These are phyloP conservation scores for Achlya flavicornis DNA, from an alignment of 2,888 invertebrate genomes.

Conservation along the genomic window DNA sequence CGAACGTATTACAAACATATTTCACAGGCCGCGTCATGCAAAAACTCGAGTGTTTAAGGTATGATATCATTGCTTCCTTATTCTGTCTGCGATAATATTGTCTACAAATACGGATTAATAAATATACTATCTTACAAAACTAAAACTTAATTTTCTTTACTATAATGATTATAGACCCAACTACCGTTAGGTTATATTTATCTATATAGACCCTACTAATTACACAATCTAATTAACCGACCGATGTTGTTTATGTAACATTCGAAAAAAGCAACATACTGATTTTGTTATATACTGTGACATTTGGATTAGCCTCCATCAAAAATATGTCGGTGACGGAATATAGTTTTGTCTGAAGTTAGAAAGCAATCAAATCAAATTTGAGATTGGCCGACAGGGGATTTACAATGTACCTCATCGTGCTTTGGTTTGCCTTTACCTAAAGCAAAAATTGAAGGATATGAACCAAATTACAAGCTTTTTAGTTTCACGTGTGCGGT, in stretches of 20 bases:
- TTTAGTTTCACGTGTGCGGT: too few relatives aligned
- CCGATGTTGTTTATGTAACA: not conserved
- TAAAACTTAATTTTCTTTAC: too few relatives aligned
- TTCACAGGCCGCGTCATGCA: not conserved
- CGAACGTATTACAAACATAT: constrained; percentile 4
- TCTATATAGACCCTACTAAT: not conserved
- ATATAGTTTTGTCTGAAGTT: not conserved
- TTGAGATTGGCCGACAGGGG: too few relatives aligned
- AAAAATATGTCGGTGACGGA: not conserved
- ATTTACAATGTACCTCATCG: too few relatives aligned
- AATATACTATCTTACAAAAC: not conserved
- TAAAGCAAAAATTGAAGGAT: too few relatives aligned
- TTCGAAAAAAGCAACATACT: not conserved
- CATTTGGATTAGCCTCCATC: not conserved
- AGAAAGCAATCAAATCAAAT: not conserved
- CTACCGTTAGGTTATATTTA: too few relatives aligned
- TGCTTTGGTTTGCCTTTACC: too few relatives aligned
- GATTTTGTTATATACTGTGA: not conserved
- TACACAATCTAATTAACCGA: not conserved
- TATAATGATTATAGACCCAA: too few relatives aligned
- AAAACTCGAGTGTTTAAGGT: not conserved
- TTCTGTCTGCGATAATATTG: not conserved
- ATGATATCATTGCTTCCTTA: constrained; percentile 5
- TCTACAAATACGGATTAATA: too few relatives aligned
- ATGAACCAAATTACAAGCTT: too few relatives aligned